Base-by-base conservation (phyloP, 2,797 vertebrate genomes). In the Philypnodon macrostomus region DNA sequence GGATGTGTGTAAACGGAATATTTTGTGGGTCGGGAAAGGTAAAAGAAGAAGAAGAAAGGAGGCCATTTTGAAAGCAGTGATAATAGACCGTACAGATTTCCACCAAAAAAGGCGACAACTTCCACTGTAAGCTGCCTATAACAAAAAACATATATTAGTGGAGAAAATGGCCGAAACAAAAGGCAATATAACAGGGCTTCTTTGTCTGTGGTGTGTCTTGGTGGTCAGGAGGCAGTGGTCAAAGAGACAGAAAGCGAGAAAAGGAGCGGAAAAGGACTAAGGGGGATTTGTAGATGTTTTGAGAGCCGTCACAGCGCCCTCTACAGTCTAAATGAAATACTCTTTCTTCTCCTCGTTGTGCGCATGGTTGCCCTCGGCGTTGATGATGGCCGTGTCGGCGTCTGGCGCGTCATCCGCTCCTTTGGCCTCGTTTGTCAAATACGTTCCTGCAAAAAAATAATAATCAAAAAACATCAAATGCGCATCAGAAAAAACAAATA, bases 351-450 rank as follows among this genome's bases (percentile, higher is more conserved):
- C 97, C 83, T 98, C 97, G 67, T 95, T 93, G 55, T 99, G 96
- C 87, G 95, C 92, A 77, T 98, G 95, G 88, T 96, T 98, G 81
- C 97, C 97, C 88, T 98, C 96, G 55, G 96, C 96, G 76, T 98
- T 98, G 91, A 98, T 98, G 90, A 99, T 98, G 84, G 96, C 96
- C 57, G 97, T 98, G 89, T 98, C 96, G n/a, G 96, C 97, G 54
- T 99, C 97, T 2, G 96, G 97, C 66, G 97, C 96, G 55, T 98
- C 97, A 85, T 98, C 96, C 33, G 97, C 94, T 86, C 97, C 97
- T 91, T 99, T 99, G 78, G 97, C 97, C 93, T 99, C 97, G 31
- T 99, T 95, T 61, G 97, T 99, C 91, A 99, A 90, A 80, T 99
- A 99, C 5, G 97, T 98, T 89, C 97, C 97, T 99, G 80, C 37